Conservation (phyloP, 2,113 vertebrate genomes). For the Oryzias melastigma region DNA sequence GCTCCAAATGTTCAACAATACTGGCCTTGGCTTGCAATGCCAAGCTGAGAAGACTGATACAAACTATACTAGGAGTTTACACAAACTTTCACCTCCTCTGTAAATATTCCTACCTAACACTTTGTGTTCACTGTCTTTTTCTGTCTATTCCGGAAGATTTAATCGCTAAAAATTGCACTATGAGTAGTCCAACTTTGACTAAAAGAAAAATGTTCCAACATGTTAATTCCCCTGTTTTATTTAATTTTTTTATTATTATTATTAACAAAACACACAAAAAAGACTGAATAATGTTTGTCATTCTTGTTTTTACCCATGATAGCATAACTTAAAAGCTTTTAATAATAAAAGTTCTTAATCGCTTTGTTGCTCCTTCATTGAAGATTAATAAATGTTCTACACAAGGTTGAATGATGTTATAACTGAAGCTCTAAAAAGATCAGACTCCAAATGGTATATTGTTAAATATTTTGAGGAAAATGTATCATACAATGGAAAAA, state of each 20-base stretch:
- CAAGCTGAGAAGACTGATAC: slow-evolving; percentile 1
- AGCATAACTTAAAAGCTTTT: too few relatives aligned
- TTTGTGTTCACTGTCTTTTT: slow-evolving; percentile 27
- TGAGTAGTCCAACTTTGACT: neutral
- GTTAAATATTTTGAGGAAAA: too few relatives aligned
- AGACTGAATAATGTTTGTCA: too few relatives aligned
- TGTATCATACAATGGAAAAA: too few relatives aligned
- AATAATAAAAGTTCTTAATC: too few relatives aligned
- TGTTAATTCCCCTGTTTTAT: neutral
- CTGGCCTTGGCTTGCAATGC: slow-evolving; percentile 4
- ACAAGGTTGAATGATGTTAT: too few relatives aligned
- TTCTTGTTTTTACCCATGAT: too few relatives aligned
- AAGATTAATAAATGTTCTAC: too few relatives aligned
- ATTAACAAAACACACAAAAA: neutral
- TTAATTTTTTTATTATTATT: neutral
- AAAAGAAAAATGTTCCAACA: too few relatives aligned
- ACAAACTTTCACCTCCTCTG: slow-evolving; percentile 39
- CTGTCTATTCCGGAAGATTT: neutral
- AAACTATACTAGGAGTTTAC: neutral
- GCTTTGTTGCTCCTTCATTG: too few relatives aligned
- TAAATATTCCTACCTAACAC: slow-evolving; percentile 52
- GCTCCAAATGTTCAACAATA: neutral
- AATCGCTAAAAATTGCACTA: neutral
- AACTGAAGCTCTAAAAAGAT: too few relatives aligned
- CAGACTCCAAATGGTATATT: too few relatives aligned